These are phyloP conservation scores for Aegithalos caudatus DNA, from an alignment of 2,113 vertebrate genomes.

Conservation along the genomic window DNA sequence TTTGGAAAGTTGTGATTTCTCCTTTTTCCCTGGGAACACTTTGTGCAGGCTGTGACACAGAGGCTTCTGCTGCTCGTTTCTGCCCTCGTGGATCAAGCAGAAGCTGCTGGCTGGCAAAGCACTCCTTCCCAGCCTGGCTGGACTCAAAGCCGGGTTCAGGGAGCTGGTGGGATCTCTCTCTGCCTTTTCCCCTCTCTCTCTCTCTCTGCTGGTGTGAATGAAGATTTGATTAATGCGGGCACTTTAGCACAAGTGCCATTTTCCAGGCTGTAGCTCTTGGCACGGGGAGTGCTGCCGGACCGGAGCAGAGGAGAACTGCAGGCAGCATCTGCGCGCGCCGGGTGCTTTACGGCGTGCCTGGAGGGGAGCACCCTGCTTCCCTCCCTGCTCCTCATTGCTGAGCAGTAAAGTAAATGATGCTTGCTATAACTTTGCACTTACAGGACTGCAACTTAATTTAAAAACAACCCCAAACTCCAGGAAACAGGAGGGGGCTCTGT, in stretches of 20 bases:
- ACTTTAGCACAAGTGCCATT: slow-evolving; percentile 42
- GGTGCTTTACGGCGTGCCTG: background rate
- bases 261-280: slow-evolving; percentile 34
- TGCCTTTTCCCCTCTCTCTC: background rate
- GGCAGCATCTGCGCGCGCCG: background rate
- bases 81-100: rapidly evolving
- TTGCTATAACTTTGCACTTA: slow-evolving; percentile 59
- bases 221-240: slow-evolving; percentile 49
- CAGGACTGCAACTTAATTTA: slow-evolving; percentile 50
- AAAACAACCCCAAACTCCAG: slow-evolving; percentile 35
- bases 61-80: background rate
- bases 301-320: background rate
- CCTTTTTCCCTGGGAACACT: background rate
- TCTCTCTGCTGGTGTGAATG: slow-evolving; percentile 12
- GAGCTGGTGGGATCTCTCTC: background rate
- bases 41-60: background rate
- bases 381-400: slow-evolving; percentile 15
- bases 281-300: background rate
- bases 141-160: background rate
- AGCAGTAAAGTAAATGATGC: slow-evolving; percentile 67
- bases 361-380: slow-evolving; percentile 8
- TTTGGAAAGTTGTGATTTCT: background rate
- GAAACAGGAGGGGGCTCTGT: slow-evolving; percentile 30
- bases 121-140: background rate
- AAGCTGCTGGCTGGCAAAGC: background rate